phyloP scores from a whole-genome alignment of 1,140 invertebrate species.

The Rhopalosiphum padi region DNA sequence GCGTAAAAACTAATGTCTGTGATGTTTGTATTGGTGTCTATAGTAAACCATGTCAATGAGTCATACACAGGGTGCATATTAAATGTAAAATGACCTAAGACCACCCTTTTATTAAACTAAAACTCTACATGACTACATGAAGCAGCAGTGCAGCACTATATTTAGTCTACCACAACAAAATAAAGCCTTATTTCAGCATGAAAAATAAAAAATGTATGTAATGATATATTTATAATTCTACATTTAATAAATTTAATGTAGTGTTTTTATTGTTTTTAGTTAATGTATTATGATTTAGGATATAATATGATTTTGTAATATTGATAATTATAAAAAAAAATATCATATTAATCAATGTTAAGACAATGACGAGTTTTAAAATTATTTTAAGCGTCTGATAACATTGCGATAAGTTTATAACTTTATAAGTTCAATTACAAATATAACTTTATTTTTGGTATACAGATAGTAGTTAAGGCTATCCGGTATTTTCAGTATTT shows the following conservation, averaged over 20 bases:
- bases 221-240: too few species aligned
- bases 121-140: background rate
- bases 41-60: background rate
- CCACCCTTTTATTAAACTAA: constrained; percentile 1
- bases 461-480: too few species aligned
- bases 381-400: too few species aligned
- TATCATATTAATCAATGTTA: background rate
- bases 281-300: background rate
- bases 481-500: too few species aligned
- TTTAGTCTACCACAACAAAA: background rate
- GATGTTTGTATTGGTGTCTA: background rate
- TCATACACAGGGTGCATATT: constrained; percentile 13
- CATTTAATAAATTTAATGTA: too few species aligned
- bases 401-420: too few species aligned
- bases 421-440: too few species aligned
- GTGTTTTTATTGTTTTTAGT: background rate
- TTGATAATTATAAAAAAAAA: background rate
- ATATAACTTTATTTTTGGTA: too few species aligned
- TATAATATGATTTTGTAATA: background rate
- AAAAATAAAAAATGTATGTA: background rate
- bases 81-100: background rate
- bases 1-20: background rate
- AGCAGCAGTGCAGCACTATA: background rate
- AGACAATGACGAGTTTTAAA: background rate
- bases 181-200: background rate